These are phyloP conservation scores for Microctenopoma steveboyesi DNA, from an alignment of 2,797 vertebrate genomes.

Conservation along the genomic window DNA sequence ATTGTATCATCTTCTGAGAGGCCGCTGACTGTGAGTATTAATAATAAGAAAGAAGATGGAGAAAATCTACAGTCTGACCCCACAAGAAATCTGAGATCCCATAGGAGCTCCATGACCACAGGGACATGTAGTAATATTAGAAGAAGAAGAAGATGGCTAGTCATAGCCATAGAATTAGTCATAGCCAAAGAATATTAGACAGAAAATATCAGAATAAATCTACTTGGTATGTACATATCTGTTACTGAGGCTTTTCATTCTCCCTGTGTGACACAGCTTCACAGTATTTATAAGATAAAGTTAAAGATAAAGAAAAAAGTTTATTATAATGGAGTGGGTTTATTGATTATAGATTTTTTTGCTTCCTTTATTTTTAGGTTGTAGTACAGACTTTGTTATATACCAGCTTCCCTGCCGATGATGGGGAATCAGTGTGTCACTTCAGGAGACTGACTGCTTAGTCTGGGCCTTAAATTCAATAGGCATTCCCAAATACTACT, in stretches of 20 bases:
- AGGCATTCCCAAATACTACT: too few relatives aligned
- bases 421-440: constrained; percentile 1
- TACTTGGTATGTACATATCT: constrained; percentile 21
- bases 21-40: constrained; percentile 13
- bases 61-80: constrained; percentile 48
- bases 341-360: constrained; percentile 42
- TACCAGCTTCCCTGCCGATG: not conserved
- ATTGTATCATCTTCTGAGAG: constrained; percentile 38
- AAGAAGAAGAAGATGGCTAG: too few relatives aligned
- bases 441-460: constrained; percentile 1
- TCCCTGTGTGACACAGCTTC: constrained; percentile 17
- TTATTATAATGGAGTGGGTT: not conserved
- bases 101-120: constrained; percentile 9
- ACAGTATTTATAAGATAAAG: constrained; percentile 8
- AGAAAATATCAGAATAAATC: constrained; percentile 34
- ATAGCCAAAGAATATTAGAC: not conserved
- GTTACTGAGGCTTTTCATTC: constrained; percentile 21
- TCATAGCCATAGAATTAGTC: too few relatives aligned
- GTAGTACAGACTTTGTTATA: not conserved
- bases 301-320: too few relatives aligned
- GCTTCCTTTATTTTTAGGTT: not conserved
- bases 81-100: constrained; percentile 41
- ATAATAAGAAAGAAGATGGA: constrained; percentile 28
- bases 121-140: constrained; percentile 41
- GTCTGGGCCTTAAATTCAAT: not conserved